Evolutionary conservation across 2,888 invertebrate genomes (phyloP).

Genomic region (Blastobasis lacticolella): DNA sequence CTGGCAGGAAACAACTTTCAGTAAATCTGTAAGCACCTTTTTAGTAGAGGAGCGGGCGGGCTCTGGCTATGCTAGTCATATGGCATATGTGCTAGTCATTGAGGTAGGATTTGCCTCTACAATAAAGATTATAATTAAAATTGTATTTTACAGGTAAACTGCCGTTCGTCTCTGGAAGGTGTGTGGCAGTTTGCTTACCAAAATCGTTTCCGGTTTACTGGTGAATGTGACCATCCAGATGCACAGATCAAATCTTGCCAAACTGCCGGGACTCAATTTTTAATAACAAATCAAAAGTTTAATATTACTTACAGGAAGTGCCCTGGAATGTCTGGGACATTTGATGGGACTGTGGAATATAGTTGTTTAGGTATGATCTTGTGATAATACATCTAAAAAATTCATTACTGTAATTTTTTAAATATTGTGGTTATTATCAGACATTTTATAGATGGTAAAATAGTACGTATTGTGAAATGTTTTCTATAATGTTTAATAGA

Average conservation of each 20-base stretch:
- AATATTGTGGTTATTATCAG: too few species aligned
- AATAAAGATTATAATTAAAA: too few species aligned
- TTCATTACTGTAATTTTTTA: too few species aligned
- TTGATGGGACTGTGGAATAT: conserved; percentile 93
- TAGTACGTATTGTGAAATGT: too few species aligned
- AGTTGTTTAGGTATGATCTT: conserved; percentile 87
- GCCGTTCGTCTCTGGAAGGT: conserved; percentile 93
- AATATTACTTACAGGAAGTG: conserved; percentile 95
- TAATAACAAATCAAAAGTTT: conserved; percentile 97
- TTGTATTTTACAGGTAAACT: conserved; percentile 77
- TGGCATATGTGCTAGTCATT: too few species aligned
- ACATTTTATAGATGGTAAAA: too few species aligned
- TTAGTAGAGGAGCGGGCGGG: too few species aligned
- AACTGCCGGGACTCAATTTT: conserved; percentile 94
- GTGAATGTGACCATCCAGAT: conserved; percentile 91
- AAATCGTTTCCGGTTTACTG: conserved; percentile 91
- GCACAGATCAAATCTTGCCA: conserved; percentile 95
- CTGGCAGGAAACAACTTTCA: too few species aligned
- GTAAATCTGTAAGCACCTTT: too few species aligned
- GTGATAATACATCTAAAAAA: background rate
- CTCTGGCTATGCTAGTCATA: too few species aligned
- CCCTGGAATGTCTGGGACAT: conserved; percentile 90
- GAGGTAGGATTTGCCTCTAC: too few species aligned
- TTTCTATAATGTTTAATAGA: background rate
- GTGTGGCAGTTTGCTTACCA: conserved; percentile 97